These are phyloP conservation scores for Lepidocyrtoides sp. DNA, from an alignment of 2,888 invertebrate species.

Conservation along the genomic window DNA sequence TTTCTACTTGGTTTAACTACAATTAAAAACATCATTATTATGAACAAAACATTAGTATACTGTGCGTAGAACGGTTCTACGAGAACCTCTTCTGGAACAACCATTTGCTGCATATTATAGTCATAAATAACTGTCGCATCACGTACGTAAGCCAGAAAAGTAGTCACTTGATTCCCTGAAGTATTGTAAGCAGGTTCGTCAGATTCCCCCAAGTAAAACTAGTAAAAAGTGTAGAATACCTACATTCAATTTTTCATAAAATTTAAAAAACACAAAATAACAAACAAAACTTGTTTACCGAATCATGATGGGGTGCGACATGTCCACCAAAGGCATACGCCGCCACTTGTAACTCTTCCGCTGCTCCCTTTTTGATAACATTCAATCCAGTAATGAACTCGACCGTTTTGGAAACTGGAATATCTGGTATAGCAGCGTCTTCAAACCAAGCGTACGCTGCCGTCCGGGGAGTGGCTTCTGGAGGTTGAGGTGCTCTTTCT, in stretches of 20 bases:
- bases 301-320: slow-evolving; percentile 84
- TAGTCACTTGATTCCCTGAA: slow-evolving; percentile 82
- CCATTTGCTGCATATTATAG: no score
- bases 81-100: no score
- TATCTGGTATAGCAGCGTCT: slow-evolving; percentile 78
- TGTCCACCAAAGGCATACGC: slow-evolving; percentile 84
- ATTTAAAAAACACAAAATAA: no score
- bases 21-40: no score
- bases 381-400: slow-evolving; percentile 84
- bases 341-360: slow-evolving; percentile 83
- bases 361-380: slow-evolving; percentile 79
- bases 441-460: slow-evolving; percentile 84
- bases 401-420: slow-evolving; percentile 77
- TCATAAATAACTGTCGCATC: no score
- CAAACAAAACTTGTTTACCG: slow-evolving; percentile 49
- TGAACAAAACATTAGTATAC: no score
- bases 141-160: slow-evolving; percentile 81
- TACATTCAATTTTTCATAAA: not conserved
- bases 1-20: slow-evolving; percentile 85
- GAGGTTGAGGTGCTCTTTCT: slow-evolving; percentile 79
- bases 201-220: slow-evolving; percentile 46
- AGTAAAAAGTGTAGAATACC: not conserved
- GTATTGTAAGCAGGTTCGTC: slow-evolving; percentile 72
- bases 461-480: slow-evolving; percentile 81
- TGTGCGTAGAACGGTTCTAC: no score